phyloP scores from a whole-genome alignment of 2,113 vertebrate genomes.

The Hipposideros armiger region DNA sequence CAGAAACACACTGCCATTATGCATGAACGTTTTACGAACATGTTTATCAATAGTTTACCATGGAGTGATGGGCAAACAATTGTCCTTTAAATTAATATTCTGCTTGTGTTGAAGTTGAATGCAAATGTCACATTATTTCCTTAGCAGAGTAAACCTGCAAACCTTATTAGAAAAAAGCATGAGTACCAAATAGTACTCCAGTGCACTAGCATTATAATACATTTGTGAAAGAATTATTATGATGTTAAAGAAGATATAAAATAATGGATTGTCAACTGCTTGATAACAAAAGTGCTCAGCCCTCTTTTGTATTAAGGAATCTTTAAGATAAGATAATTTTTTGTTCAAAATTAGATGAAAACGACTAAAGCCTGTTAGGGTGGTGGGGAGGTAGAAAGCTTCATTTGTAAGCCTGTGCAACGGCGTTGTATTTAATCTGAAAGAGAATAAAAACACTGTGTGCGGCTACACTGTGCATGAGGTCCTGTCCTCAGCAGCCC shows the following conservation, averaged over 20 bases:
- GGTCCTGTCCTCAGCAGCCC: background rate
- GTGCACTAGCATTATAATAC: background rate
- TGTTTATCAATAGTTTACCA: background rate
- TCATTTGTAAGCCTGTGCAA: background rate
- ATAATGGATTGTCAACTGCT: background rate
- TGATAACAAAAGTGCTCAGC: conserved; percentile 3
- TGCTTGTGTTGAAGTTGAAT: background rate
- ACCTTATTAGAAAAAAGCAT: background rate
- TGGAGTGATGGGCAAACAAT: background rate
- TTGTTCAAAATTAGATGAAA: background rate
- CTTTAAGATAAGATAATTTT: conserved; percentile 13
- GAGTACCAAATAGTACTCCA: background rate
- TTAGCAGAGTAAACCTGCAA: background rate
- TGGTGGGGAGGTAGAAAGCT: background rate
- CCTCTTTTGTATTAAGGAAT: background rate
- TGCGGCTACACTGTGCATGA: too few species aligned
- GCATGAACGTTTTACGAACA: conserved; percentile 39
- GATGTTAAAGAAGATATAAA: conserved; percentile 23
- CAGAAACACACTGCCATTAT: background rate
- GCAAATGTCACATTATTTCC: background rate
- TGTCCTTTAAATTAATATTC: conserved; percentile 2
- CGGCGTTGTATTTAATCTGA: background rate
- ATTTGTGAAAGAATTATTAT: background rate
- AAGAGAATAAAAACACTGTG: background rate
- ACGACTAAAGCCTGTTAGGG: background rate